Percentiles rank a stretch among this genome's conserved stretches.
Evolutionary conservation across 1,140 invertebrate species (phyloP).

Genomic region (Eubasilissa regina): DNA sequence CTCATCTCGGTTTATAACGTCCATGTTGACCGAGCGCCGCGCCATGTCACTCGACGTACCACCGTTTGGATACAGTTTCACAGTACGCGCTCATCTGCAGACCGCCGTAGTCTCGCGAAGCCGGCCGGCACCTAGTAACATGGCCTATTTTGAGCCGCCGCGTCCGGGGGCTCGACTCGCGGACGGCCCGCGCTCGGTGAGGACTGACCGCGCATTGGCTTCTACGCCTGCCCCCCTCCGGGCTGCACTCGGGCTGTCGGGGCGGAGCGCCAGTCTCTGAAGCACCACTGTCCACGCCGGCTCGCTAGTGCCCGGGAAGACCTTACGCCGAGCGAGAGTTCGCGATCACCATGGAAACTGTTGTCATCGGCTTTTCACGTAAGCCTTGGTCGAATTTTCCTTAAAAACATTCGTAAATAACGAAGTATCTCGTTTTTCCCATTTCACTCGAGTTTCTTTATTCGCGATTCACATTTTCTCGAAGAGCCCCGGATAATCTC

Average conservation of each 20-base stretch:
- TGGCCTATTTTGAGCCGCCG: not conserved
- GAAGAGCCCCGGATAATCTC: no score
- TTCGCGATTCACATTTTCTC: no score
- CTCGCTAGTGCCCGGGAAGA: not conserved
- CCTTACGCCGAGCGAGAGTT: not conserved
- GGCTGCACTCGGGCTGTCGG: not conserved
- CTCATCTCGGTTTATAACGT: no score
- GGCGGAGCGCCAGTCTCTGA: constrained; percentile 9
- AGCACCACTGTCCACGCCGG: not conserved
- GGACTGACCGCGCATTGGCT: not conserved
- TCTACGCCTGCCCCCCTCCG: not conserved
- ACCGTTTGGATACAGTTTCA: not conserved
- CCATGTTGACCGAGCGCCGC: not conserved
- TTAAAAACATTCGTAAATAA: no score
- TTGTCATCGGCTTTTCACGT: constrained; percentile 40
- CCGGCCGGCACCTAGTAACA: constrained; percentile 7
- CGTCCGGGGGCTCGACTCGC: not conserved
- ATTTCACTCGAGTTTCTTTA: no score
- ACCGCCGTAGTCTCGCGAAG: not conserved
- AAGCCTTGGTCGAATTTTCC: constrained; percentile 14
- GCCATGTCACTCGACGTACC: constrained; percentile 7
- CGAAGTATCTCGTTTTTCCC: no score
- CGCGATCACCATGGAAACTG: constrained; percentile 42
- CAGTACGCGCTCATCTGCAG: not conserved
- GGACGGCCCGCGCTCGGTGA: not conserved